phyloP scores from a whole-genome alignment of 2,888 invertebrate species.

The Anthophora plumipes region DNA sequence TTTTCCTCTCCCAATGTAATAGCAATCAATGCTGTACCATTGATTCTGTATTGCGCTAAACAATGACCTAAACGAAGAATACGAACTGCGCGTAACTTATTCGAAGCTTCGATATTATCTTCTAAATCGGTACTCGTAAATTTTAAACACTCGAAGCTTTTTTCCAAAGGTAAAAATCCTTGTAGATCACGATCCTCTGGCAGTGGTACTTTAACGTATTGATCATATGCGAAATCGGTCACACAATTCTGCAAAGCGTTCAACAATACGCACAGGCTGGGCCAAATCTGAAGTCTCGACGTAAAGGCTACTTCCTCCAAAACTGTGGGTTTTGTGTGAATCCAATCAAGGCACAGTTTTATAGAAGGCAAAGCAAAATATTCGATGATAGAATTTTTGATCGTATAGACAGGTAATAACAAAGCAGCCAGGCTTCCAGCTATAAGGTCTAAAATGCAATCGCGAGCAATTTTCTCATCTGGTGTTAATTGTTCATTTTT shows the following conservation, averaged over 20 bases:
- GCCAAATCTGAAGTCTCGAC: conserved; percentile 90
- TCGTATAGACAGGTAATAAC: conserved; percentile 89
- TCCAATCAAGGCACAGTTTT: conserved; percentile 91
- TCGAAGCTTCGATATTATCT: conserved; percentile 83
- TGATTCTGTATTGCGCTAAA: conserved; percentile 84
- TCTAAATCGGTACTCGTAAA: conserved; percentile 85
- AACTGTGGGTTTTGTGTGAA: conserved; percentile 86
- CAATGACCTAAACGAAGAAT: conserved; percentile 85
- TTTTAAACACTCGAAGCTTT: conserved; percentile 86
- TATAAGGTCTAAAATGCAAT: conserved; percentile 87
- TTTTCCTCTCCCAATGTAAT: conserved; percentile 73
- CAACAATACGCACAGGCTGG: conserved; percentile 90
- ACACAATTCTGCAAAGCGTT: conserved; percentile 87
- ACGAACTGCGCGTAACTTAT: conserved; percentile 85
- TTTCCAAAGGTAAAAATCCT: conserved; percentile 91
- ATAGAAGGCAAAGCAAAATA: conserved; percentile 90
- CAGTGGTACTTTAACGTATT: conserved; percentile 88
- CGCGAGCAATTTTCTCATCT: conserved; percentile 87
- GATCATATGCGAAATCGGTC: conserved; percentile 85
- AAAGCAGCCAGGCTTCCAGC: conserved; percentile 89
- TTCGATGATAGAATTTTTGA: conserved; percentile 88
- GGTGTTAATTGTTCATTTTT: conserved; percentile 85
- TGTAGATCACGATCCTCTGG: conserved; percentile 92
- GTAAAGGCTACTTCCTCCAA: conserved; percentile 86
- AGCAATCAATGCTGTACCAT: conserved; percentile 82